Evolutionary conservation across 2,113 vertebrate genomes (phyloP).

Genomic region (Clupea harengus): DNA sequence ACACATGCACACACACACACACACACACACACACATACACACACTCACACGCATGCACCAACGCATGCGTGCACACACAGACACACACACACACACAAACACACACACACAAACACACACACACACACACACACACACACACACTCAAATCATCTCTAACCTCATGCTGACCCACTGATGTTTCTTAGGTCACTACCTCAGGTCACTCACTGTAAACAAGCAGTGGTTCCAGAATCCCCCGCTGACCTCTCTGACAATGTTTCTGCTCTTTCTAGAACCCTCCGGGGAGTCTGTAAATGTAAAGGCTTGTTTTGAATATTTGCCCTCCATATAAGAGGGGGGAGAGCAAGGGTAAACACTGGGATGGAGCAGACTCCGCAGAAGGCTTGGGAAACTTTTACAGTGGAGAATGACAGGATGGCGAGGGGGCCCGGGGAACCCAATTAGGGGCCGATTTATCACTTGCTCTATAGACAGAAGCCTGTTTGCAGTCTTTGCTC

Average conservation of each 20-base stretch:
- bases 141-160: not conserved
- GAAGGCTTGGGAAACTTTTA: not conserved
- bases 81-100: not conserved
- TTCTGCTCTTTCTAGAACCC: not conserved
- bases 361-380: not conserved
- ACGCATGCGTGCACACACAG: too few species aligned
- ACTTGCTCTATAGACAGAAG: not conserved
- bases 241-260: not conserved
- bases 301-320: not conserved
- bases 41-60: not conserved
- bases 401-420: not conserved
- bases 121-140: constrained; percentile 1
- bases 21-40: not conserved
- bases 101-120: not conserved
- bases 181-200: not conserved
- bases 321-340: not conserved
- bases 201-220: not conserved
- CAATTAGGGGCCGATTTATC: constrained; percentile 18
- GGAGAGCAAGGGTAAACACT: not conserved
- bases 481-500: constrained; percentile 24
- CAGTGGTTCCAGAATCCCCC: not conserved
- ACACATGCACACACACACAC: not conserved
- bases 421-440: not conserved
- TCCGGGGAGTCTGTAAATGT: constrained; percentile 6
- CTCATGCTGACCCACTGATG: not conserved